Evolutionary conservation across 2,113 vertebrate genomes (phyloP), one percentile per base, ranked within the genome.

Genomic region (Lepus americanus): DNA sequence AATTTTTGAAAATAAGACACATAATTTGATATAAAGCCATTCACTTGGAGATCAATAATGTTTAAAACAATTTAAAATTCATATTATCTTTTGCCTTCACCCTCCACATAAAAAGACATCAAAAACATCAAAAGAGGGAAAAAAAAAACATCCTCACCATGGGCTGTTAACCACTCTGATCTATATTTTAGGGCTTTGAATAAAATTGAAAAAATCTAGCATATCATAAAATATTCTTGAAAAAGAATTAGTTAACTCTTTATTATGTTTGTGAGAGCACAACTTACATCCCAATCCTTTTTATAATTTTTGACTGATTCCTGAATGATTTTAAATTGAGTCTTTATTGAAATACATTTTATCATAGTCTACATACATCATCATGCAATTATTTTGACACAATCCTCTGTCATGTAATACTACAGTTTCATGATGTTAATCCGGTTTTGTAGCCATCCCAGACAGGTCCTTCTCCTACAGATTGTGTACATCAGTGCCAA

Each of bases 161-260:
- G 55, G 85, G 59, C 77, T 91, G 61, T 87, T 96, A 87, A 92
- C 80, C 36, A 91, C 88, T 94, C 88, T 95, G 89, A 96, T 96
- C 44, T 96, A 87, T 96, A 92, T 95, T 97, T 96, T 78, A 94
- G 49, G 61, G 23, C 63, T 89, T 70, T 87, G 64, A 87, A 92
- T 72, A 73, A 91, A 96, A 87, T 51, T 82, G 76, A 55, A 36
- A 81, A 92, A 79, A 87, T 49, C 39, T 20, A 82, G 51, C 6
- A 69, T 78, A 94, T 63, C 64, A 89, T 91, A 59, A 91, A 89
- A 92, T 93, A 94, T 55, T 92, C 36, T 94, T 95, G 23, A 67
- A 92, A 78, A 87, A 72, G 44, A 64, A 87, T 89, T 44, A 53
- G n/a, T 63, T 64, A 92, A 74, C 55, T 78, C 27, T 83, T 77